phyloP scores from a whole-genome alignment of 2,888 invertebrate genomes.

The Rotaria socialis region DNA sequence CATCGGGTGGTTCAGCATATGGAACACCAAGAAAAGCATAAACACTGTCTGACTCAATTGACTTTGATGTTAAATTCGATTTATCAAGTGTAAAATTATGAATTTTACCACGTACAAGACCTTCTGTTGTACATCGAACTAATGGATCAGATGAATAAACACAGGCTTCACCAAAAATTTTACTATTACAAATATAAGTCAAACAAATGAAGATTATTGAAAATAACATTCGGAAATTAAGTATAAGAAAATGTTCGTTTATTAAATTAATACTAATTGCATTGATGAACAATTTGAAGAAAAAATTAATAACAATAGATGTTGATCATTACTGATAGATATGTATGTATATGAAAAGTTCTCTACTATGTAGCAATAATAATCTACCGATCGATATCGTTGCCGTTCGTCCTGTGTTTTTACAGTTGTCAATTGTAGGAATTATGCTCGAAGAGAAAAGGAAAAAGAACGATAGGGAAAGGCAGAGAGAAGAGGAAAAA shows the following conservation, averaged over 20 bases:
- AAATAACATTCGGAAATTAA: background rate
- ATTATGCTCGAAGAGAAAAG: background rate
- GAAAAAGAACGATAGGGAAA: background rate
- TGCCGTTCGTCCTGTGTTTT: background rate
- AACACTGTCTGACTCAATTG: constrained; percentile 47
- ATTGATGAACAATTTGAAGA: too few species aligned
- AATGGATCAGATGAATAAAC: constrained; percentile 19
- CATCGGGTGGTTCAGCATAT: constrained; percentile 66
- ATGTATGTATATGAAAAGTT: background rate
- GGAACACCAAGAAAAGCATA: constrained; percentile 58
- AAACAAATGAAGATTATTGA: background rate
- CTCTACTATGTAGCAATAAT: background rate
- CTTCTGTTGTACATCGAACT: constrained; percentile 25
- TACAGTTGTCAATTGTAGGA: constrained; percentile 10
- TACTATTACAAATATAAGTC: background rate
- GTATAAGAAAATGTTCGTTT: too few species aligned
- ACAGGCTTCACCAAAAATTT: background rate
- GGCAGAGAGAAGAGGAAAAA: background rate
- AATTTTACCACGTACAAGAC: background rate
- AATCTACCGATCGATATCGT: background rate
- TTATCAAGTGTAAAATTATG: background rate
- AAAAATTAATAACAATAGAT: background rate
- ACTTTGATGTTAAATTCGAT: background rate
- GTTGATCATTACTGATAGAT: background rate
- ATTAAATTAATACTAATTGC: too few species aligned